phyloP scores from a whole-genome alignment of 2,797 vertebrate genomes.

The Philypnodon macrostomus region DNA sequence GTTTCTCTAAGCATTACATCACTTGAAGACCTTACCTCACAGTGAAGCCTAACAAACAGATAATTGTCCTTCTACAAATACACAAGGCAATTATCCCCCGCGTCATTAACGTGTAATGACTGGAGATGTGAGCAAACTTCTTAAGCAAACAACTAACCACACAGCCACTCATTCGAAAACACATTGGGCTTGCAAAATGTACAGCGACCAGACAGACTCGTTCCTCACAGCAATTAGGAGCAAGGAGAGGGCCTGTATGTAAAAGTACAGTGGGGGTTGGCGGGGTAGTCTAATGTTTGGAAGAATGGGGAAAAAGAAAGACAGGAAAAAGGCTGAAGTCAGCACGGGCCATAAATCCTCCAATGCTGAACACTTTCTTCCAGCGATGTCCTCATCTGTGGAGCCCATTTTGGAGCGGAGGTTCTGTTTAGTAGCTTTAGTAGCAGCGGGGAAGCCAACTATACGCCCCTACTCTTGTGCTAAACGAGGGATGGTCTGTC shows the following conservation, averaged over 20 bases:
- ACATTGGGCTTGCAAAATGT: constrained; percentile 62
- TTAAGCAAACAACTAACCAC: constrained; percentile 59
- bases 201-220: constrained; percentile 54
- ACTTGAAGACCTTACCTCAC: neutral
- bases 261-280: too few species aligned
- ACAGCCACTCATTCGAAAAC: constrained; percentile 61
- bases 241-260: constrained; percentile 55
- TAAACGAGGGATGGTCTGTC: constrained; percentile 47
- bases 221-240: constrained; percentile 69
- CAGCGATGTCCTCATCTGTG: constrained; percentile 56
- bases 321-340: constrained; percentile 63
- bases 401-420: constrained; percentile 51
- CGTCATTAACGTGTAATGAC: constrained; percentile 69
- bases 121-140: constrained; percentile 67
- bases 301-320: constrained; percentile 40
- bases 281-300: constrained; percentile 56
- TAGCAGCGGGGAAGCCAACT: constrained; percentile 53
- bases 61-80: constrained; percentile 67
- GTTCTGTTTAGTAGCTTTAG: constrained; percentile 69
- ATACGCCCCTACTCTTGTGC: neutral
- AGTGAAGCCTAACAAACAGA: constrained; percentile 53
- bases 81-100: constrained; percentile 59
- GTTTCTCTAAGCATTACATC: neutral
- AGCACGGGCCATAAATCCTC: constrained; percentile 70
- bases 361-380: constrained; percentile 60